These are phyloP conservation scores for Phylloscopus collybita DNA, from an alignment of 2,797 vertebrate genomes.

Conservation along the genomic window DNA sequence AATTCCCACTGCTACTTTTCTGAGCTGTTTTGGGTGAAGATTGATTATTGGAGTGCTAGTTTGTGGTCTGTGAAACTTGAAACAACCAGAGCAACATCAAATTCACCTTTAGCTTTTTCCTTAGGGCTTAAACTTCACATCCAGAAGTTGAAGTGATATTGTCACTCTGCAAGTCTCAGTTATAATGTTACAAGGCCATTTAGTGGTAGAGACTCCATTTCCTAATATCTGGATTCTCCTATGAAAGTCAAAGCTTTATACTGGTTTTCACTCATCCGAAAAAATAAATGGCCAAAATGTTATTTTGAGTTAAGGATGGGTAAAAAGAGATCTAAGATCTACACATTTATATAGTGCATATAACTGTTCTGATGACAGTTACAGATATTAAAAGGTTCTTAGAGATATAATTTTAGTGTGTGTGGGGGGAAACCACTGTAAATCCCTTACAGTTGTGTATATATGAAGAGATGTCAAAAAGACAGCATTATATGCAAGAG, in stretches of 20 bases:
- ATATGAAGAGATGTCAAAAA: neutral
- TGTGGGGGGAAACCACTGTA: rapidly evolving
- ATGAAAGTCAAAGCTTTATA: neutral
- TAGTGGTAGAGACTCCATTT: neutral
- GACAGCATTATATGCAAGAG: neutral
- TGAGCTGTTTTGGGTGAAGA: neutral
- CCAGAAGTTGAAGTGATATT: neutral
- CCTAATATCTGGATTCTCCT: neutral
- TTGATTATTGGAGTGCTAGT: neutral
- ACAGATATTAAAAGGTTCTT: neutral
- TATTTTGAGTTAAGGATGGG: neutral
- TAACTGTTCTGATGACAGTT: neutral
- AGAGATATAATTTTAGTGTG: neutral
- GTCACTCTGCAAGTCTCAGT: neutral
- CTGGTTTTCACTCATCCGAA: neutral
- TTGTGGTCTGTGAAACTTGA: neutral
- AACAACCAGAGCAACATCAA: neutral
- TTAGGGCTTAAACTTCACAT: neutral
- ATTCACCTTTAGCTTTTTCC: neutral
- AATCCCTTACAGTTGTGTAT: neutral
- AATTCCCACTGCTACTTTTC: neutral
- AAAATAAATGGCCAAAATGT: neutral
- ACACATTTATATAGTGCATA: neutral
- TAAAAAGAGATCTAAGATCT: neutral
- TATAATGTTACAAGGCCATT: neutral